A percentile compares a stretch with the other conserved stretches of the same genome.
These are phyloP conservation scores for Spodoptera frugiperda DNA, from an alignment of 1,140 invertebrate genomes.

Conservation along the genomic window DNA sequence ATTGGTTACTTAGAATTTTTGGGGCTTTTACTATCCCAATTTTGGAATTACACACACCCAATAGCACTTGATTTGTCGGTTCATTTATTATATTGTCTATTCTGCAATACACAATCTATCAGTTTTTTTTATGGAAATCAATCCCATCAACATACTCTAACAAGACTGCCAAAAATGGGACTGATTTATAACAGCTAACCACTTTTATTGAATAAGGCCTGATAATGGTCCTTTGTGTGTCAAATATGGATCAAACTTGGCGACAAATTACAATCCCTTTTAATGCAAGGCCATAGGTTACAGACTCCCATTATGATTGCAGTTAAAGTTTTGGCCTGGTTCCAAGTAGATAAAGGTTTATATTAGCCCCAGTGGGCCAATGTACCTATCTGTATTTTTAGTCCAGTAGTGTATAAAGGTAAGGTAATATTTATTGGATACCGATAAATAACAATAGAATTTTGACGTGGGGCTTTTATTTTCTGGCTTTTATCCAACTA, in stretches of 20 bases:
- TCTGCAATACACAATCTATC: background rate
- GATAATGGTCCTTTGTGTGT: constrained; percentile 25
- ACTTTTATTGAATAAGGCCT: constrained; percentile 15
- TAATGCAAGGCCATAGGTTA: background rate
- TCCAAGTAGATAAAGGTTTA: constrained; percentile 7
- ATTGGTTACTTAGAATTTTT: too few species aligned
- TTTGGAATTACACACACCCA: too few species aligned
- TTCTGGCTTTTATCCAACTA: too few species aligned
- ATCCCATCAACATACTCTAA: background rate
- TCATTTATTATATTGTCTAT: too few species aligned
- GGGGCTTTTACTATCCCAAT: too few species aligned
- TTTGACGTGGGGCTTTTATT: too few species aligned
- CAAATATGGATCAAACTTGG: constrained; percentile 28
- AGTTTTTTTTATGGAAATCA: background rate
- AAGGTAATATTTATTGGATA: background rate
- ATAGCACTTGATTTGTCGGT: too few species aligned
- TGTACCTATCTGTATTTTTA: background rate
- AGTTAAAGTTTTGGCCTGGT: background rate
- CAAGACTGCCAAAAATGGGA: background rate
- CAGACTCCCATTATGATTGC: background rate
- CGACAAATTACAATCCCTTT: constrained; percentile 9
- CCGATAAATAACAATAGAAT: too few species aligned
- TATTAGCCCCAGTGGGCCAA: background rate
- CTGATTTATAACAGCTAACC: constrained; percentile 19
- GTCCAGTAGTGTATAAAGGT: background rate